A percentile compares a stretch with the other conserved stretches of the same genome.
Evolutionary conservation across 2,113 vertebrate species (phyloP).

Genomic region (Apaloderma vittatum): DNA sequence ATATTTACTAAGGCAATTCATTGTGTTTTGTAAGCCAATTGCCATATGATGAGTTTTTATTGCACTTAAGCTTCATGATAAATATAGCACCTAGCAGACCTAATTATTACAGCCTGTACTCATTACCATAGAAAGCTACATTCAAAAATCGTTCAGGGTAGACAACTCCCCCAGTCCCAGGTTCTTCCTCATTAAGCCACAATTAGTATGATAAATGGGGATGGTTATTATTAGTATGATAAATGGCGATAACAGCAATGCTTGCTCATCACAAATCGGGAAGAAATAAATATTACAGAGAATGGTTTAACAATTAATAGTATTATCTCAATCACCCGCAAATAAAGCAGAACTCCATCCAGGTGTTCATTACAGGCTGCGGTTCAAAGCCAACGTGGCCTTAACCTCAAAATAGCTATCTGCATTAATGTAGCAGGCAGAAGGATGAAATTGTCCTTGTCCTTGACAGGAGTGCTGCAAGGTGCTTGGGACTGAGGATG

Average conservation of each 20-base stretch:
- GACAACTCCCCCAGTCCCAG: constrained; percentile 69
- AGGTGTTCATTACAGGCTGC: not conserved
- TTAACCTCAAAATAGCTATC: constrained; percentile 28
- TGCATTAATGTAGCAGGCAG: constrained; percentile 13
- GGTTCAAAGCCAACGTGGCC: constrained; percentile 11
- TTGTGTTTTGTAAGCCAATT: not conserved
- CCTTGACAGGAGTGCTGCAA: constrained; percentile 42
- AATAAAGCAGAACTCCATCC: constrained; percentile 26
- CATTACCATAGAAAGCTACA: constrained; percentile 71
- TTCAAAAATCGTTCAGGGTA: constrained; percentile 68
- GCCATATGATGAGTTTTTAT: constrained; percentile 40
- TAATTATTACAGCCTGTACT: constrained; percentile 71
- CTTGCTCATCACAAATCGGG: constrained; percentile 72
- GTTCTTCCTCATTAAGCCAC: constrained; percentile 78
- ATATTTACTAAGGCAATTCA: constrained; percentile 34
- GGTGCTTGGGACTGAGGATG: not conserved
- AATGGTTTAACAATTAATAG: constrained; percentile 61
- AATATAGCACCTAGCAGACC: constrained; percentile 65
- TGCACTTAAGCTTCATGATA: constrained; percentile 62
- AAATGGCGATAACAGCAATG: constrained; percentile 65
- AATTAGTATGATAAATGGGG: constrained; percentile 82
- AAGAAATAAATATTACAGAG: constrained; percentile 55
- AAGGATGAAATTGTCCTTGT: not conserved
- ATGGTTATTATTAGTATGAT: constrained; percentile 51
- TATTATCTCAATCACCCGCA: not conserved